phyloP scores from a whole-genome alignment of 2,888 invertebrate species.

The Parnassius glacialis region DNA sequence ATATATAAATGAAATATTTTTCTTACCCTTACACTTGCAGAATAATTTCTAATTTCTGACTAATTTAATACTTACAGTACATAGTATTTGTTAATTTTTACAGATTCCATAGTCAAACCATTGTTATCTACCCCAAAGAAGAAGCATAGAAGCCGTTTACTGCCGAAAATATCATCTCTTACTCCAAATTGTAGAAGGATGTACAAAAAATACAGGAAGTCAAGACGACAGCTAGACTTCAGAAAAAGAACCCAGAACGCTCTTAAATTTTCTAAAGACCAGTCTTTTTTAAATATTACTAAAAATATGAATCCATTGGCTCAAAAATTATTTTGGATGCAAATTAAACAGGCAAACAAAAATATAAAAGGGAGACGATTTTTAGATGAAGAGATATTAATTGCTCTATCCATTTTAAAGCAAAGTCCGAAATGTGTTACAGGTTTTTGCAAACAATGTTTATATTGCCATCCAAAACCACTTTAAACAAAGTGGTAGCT shows the following conservation, averaged over 20 bases:
- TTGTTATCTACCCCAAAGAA: no score
- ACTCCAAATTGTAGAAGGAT: not conserved
- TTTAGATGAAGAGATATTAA: slow-evolving; percentile 26
- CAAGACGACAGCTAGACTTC: not conserved
- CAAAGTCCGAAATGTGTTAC: slow-evolving; percentile 27
- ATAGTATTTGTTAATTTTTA: no score
- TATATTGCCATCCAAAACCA: slow-evolving; percentile 29
- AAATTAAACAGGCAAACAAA: slow-evolving; percentile 26
- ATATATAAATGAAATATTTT: no score
- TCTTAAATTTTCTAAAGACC: slow-evolving; percentile 23
- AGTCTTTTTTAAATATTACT: slow-evolving; percentile 20
- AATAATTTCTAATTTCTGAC: no score
- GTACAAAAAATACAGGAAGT: not conserved
- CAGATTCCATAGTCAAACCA: no score
- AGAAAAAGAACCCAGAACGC: slow-evolving; percentile 1
- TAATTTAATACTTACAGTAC: no score
- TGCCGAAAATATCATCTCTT: no score
- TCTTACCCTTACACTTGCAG: no score
- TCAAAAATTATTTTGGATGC: slow-evolving; percentile 30
- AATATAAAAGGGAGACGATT: slow-evolving; percentile 25
- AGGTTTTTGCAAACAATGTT: slow-evolving; percentile 32
- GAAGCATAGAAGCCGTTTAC: no score
- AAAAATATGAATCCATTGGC: slow-evolving; percentile 26
- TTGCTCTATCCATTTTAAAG: slow-evolving; percentile 23
- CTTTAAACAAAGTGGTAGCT: slow-evolving; percentile 21